phyloP scores from a whole-genome alignment of 2,113 vertebrate genomes.

The Argyrosomus japonicus region DNA sequence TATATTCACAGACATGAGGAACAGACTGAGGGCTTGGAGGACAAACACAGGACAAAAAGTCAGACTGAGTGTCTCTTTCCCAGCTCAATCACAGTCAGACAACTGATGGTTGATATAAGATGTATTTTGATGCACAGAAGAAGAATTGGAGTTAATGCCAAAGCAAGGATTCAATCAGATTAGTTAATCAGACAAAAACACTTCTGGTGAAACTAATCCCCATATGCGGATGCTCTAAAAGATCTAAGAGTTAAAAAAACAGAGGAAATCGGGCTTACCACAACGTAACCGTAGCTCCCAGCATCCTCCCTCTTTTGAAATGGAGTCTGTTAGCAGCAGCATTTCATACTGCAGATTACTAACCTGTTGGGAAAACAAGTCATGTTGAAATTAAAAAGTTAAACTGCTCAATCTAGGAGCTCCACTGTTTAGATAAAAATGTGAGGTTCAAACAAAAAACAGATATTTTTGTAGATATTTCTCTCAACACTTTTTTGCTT shows the following conservation, averaged over 20 bases:
- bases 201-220: not conserved
- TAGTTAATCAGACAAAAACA: not conserved
- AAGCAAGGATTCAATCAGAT: not conserved
- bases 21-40: constrained; percentile 92
- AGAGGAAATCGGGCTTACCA: constrained; percentile 84
- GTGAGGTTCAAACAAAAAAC: not conserved
- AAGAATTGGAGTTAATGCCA: not conserved
- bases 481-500: not conserved
- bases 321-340: constrained; percentile 97
- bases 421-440: not conserved
- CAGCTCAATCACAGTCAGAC: not conserved
- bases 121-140: not conserved
- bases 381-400: not conserved
- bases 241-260: not conserved
- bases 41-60: not conserved
- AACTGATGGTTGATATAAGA: not conserved
- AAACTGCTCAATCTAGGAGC: not conserved
- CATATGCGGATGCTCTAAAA: not conserved
- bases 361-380: constrained; percentile 84
- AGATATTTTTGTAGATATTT: not conserved
- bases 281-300: constrained; percentile 97
- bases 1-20: constrained; percentile 98
- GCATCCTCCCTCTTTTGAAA: constrained; percentile 97
- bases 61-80: not conserved
- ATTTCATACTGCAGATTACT: constrained; percentile 98